phyloP scores from a whole-genome alignment of 2,113 vertebrate genomes.

The Phalacrocorax brasilianus region DNA sequence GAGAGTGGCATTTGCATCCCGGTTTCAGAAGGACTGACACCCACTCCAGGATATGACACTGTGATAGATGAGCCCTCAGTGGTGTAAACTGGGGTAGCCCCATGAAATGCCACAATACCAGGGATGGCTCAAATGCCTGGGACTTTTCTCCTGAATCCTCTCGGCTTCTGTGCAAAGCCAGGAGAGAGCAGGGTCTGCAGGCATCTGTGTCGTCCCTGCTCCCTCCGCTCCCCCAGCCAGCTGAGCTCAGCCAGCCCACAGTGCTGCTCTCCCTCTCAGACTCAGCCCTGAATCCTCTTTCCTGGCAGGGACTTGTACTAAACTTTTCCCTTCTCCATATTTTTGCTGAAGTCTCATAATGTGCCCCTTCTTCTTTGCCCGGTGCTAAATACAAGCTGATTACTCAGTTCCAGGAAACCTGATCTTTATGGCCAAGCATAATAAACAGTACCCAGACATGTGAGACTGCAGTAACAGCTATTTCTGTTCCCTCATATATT shows the following conservation, averaged over 20 bases:
- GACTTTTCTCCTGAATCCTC: neutral
- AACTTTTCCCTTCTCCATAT: neutral
- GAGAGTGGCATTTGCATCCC: neutral
- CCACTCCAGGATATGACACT: neutral
- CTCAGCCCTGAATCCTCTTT: neutral
- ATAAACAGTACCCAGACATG: neutral
- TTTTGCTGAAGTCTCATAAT: neutral
- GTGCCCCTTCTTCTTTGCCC: neutral
- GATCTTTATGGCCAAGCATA: neutral
- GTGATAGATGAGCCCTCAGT: neutral
- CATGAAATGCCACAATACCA: rapidly evolving
- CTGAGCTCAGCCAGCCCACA: rapidly evolving
- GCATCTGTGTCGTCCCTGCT: neutral
- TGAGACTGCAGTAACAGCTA: neutral
- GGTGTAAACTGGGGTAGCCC: neutral
- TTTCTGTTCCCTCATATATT: neutral
- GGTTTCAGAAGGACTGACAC: neutral
- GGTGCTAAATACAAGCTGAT: neutral
- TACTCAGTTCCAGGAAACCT: slow-evolving; percentile 16
- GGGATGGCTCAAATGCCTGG: neutral
- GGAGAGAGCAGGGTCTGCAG: neutral
- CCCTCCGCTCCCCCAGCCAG: neutral
- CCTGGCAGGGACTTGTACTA: neutral
- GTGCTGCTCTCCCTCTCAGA: neutral
- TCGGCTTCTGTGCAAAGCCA: neutral